phyloP scores from a whole-genome alignment of 2,113 vertebrate species.

The Haplotaxodon microlepis region DNA sequence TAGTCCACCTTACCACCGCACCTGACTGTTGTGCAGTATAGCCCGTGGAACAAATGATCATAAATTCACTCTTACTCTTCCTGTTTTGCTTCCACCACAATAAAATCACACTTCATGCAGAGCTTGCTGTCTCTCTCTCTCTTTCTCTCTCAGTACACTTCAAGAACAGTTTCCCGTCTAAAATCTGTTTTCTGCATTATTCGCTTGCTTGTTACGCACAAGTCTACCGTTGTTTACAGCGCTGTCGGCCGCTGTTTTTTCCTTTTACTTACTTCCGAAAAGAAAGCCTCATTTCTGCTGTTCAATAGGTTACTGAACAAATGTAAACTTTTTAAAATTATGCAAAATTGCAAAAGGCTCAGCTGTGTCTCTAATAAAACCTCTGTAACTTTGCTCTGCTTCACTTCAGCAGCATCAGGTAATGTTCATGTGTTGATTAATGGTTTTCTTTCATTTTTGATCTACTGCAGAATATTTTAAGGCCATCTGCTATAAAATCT shows the following conservation, averaged over 20 bases:
- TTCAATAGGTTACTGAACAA: not conserved
- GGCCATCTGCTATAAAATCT: not conserved
- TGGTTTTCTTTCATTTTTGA: not conserved
- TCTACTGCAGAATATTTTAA: not conserved
- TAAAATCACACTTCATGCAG: accelerated
- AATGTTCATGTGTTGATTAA: not conserved
- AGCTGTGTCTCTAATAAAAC: not conserved
- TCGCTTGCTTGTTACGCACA: accelerated
- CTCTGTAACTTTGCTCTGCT: not conserved
- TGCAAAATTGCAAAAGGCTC: not conserved
- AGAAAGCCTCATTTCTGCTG: accelerated
- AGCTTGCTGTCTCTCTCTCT: not conserved
- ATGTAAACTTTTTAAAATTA: not conserved
- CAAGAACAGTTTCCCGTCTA: not conserved
- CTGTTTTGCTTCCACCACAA: not conserved
- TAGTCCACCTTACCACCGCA: accelerated
- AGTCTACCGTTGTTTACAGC: accelerated
- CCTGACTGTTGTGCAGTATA: not conserved
- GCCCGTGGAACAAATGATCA: not conserved
- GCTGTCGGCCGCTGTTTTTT: accelerated
- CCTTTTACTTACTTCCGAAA: not conserved
- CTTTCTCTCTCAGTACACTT: too few relatives aligned
- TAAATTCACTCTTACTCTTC: accelerated
- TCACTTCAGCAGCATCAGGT: not conserved
- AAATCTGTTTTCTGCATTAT: accelerated